Percentiles rank a stretch among this genome's conserved stretches.
Conservation (phyloP, 2,113 vertebrate genomes). For the Corythaixoides concolor region DNA sequence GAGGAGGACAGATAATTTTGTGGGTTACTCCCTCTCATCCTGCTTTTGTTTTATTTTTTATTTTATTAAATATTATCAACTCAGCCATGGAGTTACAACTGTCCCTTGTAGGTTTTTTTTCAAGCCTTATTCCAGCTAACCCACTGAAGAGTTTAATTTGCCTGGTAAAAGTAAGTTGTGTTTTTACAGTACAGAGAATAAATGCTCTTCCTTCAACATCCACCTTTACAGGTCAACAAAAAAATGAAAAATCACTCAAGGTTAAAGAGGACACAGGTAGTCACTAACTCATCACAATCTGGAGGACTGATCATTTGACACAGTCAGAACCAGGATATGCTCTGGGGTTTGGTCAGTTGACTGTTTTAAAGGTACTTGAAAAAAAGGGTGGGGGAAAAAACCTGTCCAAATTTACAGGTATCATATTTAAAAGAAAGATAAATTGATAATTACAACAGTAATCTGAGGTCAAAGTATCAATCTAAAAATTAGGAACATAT, state of each 20-base stretch:
- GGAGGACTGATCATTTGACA: neutral
- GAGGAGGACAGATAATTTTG: neutral
- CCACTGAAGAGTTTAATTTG: neutral
- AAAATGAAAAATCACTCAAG: neutral
- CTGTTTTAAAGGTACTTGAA: neutral
- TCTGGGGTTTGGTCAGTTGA: neutral
- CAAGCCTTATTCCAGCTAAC: neutral
- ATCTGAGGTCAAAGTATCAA: neutral
- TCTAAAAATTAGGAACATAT: neutral
- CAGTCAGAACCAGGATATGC: neutral
- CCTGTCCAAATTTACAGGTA: neutral
- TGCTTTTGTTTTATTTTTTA: neutral
- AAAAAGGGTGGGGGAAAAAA: neutral
- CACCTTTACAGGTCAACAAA: neutral
- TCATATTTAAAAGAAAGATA: neutral
- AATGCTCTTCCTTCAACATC: neutral
- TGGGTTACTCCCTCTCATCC: neutral
- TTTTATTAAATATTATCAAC: neutral
- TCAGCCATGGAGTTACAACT: neutral
- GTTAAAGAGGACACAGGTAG: neutral
- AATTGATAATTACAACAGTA: neutral
- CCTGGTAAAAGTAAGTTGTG: neutral
- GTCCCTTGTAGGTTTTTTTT: neutral
- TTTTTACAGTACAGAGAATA: neutral
- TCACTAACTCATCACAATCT: neutral